Evolutionary conservation across 2,888 invertebrate genomes (phyloP).

Genomic region (Pedicia rivosa): DNA sequence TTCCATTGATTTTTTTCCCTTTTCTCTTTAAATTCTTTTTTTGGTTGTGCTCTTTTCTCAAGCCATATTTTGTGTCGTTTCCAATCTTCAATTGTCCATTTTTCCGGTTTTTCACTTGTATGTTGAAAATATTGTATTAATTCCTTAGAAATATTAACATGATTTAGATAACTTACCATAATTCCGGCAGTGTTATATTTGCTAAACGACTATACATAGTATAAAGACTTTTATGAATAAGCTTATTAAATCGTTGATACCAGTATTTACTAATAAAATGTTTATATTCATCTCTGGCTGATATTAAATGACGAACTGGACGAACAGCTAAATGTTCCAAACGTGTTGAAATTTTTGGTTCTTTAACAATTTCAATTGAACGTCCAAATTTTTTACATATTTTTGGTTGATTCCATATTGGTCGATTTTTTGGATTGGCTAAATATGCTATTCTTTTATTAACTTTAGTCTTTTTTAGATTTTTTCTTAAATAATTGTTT

Average conservation of each 20-base stretch:
- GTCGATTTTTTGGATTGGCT: constrained; percentile 3
- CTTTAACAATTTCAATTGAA: constrained; percentile 2
- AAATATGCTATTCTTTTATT: constrained; percentile 2
- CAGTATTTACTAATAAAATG: background rate
- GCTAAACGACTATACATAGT: constrained; percentile 25
- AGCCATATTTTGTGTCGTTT: constrained; percentile 18
- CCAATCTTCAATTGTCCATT: constrained; percentile 18
- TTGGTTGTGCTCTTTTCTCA: constrained; percentile 20
- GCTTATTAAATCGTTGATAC: constrained; percentile 17
- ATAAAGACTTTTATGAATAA: constrained; percentile 21
- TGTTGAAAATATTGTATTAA: background rate
- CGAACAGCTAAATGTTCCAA: constrained; percentile 8
- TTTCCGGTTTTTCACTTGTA: constrained; percentile 11
- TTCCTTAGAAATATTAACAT: background rate
- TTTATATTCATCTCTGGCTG: constrained; percentile 3
- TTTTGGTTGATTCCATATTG: background rate
- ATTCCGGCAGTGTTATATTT: constrained; percentile 18
- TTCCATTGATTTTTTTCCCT: constrained; percentile 4
- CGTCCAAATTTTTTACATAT: background rate
- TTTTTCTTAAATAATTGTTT: background rate
- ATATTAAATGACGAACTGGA: constrained; percentile 8
- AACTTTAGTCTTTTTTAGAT: no score
- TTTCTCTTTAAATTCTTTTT: constrained; percentile 13
- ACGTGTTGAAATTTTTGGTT: constrained; percentile 7
- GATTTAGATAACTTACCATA: constrained; percentile 14